Base-by-base conservation (phyloP, 2,797 vertebrate species). In the Galago senegalensis region DNA sequence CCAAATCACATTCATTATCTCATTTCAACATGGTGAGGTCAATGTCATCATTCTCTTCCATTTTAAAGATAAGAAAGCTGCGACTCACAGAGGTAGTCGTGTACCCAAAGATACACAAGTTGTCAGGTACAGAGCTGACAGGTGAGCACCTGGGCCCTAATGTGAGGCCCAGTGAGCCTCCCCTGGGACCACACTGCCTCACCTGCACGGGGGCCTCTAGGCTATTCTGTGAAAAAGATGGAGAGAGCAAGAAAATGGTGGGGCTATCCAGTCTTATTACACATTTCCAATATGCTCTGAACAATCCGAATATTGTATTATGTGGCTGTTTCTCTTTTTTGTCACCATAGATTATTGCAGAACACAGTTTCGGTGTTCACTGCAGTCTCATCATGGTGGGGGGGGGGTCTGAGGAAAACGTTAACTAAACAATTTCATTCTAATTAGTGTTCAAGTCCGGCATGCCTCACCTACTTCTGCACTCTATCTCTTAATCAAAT, bases 361-460 rank as follows among this genome's bases (percentile, higher is more conserved):
- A 92, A 72, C 63, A 93, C 3, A 75, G 31, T 85, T 87, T 21
- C 25, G 8, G 14, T 92, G 81, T 83, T 85, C 58, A 92, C 61
- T 93, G 88, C 49, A 75, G 37, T 92, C 21, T 80, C 43, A 82
- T 77, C 25, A 76, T 89, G 72, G 37, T 3, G 37, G 37, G 40
- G 40, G 3, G 4, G 40, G 49, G 53, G 37, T 61, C 23, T 40
- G n/a, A 88, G 12, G 14, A 7, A 61, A 84, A 72, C 34, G 58
- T 31, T 80, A 89, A 85, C 85, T 88, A 53, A 16, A 83, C 73
- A 46, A 94, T 82, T 95, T 96, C 60, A 90, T 61, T 27, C 8
- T 5, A 83, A 31, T 80, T 79, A 94, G 63, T 86, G 17, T 31
- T 79, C 29, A 86, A 86, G n/a, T 75, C 27, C 43, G 43, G 27